A percentile compares a stretch with the other conserved stretches of the same genome.
Conservation (phyloP, 1,140 invertebrate species). For the Pomacea maculata region DNA sequence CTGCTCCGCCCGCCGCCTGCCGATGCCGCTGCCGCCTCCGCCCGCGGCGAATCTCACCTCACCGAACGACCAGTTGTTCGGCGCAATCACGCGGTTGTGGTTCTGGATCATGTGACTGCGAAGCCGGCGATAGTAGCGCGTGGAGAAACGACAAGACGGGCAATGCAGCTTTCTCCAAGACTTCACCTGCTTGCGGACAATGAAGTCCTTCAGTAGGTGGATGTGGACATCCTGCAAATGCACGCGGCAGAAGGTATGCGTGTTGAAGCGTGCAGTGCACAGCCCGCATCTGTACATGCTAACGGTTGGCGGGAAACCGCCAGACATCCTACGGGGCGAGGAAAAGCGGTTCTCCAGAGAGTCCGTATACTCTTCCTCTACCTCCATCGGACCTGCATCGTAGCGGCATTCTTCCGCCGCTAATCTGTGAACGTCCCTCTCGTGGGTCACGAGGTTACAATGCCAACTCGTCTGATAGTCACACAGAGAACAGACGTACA, state of each 20-base stretch:
- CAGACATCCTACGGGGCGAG: constrained; percentile 25
- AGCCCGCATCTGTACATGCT: constrained; percentile 66
- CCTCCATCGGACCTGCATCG: constrained; percentile 35
- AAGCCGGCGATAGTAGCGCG: constrained; percentile 48
- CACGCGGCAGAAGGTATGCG: constrained; percentile 41
- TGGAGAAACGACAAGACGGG: constrained; percentile 43
- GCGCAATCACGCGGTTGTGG: constrained; percentile 16
- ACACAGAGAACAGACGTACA: constrained; percentile 88
- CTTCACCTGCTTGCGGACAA: background rate
- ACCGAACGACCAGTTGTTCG: background rate
- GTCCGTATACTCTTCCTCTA: constrained; percentile 15
- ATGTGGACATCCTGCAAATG: constrained; percentile 41
- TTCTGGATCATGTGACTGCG: constrained; percentile 47
- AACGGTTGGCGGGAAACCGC: background rate
- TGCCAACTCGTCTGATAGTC: constrained; percentile 88
- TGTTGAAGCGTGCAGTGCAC: constrained; percentile 64
- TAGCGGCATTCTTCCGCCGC: constrained; percentile 21
- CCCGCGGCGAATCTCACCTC: background rate
- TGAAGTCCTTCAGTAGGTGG: constrained; percentile 29
- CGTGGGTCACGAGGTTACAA: constrained; percentile 90
- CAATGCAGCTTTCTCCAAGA: constrained; percentile 23
- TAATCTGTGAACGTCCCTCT: constrained; percentile 72
- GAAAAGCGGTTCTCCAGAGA: constrained; percentile 36
- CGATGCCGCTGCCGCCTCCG: too few species aligned
- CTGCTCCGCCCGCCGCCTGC: background rate